Base-by-base conservation (phyloP, 2,888 invertebrate species). In the Drosophila macrothrix region DNA sequence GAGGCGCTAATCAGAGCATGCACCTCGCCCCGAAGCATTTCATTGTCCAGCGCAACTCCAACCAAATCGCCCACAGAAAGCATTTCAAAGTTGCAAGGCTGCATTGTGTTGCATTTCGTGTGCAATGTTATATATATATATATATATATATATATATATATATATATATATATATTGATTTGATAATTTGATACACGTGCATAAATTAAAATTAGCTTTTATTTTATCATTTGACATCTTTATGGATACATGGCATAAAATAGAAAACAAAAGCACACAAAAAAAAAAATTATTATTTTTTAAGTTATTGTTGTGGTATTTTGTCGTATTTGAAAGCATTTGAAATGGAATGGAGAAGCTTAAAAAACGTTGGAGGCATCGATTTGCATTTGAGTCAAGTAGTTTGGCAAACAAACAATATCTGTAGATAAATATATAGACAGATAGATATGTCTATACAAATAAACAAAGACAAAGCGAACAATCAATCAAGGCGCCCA, bases 401-500 rank as follows among this genome's bases (percentile, higher is more conserved):
- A 65, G 67, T 49, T 41, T 35, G 52, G 19, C 28, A 43, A 55
- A 63, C 70, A 69, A 56, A 52, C 28, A 28, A 68, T 58, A 28
- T 19, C 22, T n/a, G 64, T 69, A 46, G 29, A 41, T 41, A 25
- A 35, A 22, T 22, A 2, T 2, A 22, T 25, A 25, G 4, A 41
- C 10, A 41, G 9, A n/a, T 9, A 19, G 1, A 22, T 43, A 22
- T 14, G 5, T 16, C 2, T 37, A 37, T 22, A 46, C 4, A 22
- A 46, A 22, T 2, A 9, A 16, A 9, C 31, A 71, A 52, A 31
- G 16, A 64, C 66, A 76, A 80, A 56, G 67, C 43, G 59, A 46
- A 81, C 67, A 81, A 79, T 81, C 62, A 69, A 79, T 79, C 81
- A 81, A 69, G 67, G 65, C 67, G 50, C 35, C 16, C 22, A 29